A percentile compares a stretch with the other conserved stretches of the same genome.
phyloP scores from a whole-genome alignment of 1,140 invertebrate species.

The Venturia canescens region DNA sequence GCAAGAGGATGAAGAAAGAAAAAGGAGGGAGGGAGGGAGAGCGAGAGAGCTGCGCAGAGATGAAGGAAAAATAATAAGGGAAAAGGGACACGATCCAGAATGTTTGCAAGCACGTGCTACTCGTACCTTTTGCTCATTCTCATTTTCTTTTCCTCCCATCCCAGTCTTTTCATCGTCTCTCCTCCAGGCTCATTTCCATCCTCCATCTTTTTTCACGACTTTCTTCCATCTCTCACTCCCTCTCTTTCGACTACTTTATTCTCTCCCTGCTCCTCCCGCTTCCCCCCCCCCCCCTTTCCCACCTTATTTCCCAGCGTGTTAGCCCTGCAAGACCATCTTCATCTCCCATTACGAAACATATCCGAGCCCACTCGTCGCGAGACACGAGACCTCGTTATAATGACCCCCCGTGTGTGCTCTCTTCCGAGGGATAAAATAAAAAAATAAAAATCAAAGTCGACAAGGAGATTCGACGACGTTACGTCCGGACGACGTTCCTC shows the following conservation, averaged over 20 bases:
- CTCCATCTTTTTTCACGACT: too few relatives aligned
- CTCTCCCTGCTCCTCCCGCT: slow-evolving; percentile 29
- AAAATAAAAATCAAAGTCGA: slow-evolving; percentile 28
- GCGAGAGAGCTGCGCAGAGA: neutral
- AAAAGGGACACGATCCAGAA: slow-evolving; percentile 9
- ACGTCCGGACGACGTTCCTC: slow-evolving; percentile 29
- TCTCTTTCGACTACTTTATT: slow-evolving; percentile 31
- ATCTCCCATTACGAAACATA: slow-evolving; percentile 45
- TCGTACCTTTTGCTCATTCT: slow-evolving; percentile 32
- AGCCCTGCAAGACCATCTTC: slow-evolving; percentile 16
- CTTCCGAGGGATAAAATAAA: slow-evolving; percentile 52
- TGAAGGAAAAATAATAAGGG: neutral
- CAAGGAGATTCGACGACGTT: slow-evolving; percentile 49
- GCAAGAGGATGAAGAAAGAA: neutral
- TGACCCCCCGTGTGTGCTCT: slow-evolving; percentile 57
- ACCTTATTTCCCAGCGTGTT: slow-evolving; percentile 22
- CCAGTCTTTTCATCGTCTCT: neutral
- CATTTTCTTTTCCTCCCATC: neutral
- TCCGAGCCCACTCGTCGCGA: slow-evolving; percentile 44
- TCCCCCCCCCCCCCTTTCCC: too few relatives aligned
- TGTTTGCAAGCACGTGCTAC: slow-evolving; percentile 42
- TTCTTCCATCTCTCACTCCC: neutral
- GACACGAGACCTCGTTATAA: slow-evolving; percentile 67
- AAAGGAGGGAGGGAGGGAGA: neutral
- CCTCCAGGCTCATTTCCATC: neutral